phyloP scores from a whole-genome alignment of 2,113 vertebrate genomes.

The Bolborhynchus lineola region DNA sequence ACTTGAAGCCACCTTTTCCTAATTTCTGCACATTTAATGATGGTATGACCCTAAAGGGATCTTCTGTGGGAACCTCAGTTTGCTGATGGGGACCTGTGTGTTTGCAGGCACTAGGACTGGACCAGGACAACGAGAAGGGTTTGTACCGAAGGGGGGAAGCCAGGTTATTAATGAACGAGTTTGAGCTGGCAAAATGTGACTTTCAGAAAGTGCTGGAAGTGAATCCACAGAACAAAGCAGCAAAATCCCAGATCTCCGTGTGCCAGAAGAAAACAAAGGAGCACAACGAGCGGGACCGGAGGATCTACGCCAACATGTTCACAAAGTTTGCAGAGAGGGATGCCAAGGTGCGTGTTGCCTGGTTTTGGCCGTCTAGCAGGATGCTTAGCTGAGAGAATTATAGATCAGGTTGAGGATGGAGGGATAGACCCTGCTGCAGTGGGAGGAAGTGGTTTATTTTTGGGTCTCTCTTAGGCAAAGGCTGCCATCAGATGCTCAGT shows the following conservation, averaged over 20 bases:
- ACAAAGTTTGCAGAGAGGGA: constrained; percentile 93
- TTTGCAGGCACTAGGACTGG: constrained; percentile 85
- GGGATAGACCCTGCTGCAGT: not conserved
- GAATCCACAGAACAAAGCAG: constrained; percentile 89
- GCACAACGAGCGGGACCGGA: constrained; percentile 90
- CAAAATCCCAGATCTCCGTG: constrained; percentile 81
- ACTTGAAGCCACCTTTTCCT: not conserved
- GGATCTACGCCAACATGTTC: constrained; percentile 96
- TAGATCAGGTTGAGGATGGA: not conserved
- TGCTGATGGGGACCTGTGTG: not conserved
- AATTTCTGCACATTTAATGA: not conserved
- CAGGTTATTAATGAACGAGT: constrained; percentile 87
- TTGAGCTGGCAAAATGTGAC: constrained; percentile 85
- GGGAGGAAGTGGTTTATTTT: not conserved
- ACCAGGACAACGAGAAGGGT: constrained; percentile 90
- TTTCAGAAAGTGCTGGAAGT: constrained; percentile 89
- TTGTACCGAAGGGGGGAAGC: constrained; percentile 90
- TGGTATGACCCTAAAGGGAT: not conserved
- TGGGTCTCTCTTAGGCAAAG: not conserved
- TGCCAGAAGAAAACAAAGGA: constrained; percentile 91
- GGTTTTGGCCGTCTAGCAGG: not conserved
- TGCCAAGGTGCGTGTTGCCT: constrained; percentile 78
- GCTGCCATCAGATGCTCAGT: not conserved
- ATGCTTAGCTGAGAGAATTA: not conserved
- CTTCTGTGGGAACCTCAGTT: not conserved